Evolutionary conservation across 2,888 invertebrate species (phyloP).

Genomic region (Cecidostiba fungosa): DNA sequence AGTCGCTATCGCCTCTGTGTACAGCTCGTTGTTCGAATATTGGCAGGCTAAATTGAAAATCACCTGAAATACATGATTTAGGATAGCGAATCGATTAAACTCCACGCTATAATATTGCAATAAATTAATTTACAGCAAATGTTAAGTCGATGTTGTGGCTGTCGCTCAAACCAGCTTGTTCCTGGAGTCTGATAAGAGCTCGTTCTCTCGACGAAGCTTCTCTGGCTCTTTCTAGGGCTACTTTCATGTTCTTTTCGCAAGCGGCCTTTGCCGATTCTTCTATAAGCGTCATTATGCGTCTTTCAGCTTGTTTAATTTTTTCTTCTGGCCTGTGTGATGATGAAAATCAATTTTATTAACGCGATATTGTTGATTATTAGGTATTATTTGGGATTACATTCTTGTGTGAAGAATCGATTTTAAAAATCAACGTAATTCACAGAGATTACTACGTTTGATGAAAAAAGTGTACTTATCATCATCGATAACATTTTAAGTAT

Average conservation of each 20-base stretch:
- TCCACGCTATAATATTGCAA: too few species aligned
- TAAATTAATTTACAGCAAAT: conserved; percentile 87
- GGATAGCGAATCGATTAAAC: too few species aligned
- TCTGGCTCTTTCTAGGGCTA: conserved; percentile 94
- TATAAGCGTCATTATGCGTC: conserved; percentile 92
- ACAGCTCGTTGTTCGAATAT: conserved; percentile 96
- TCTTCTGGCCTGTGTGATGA: conserved; percentile 90
- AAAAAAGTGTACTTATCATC: too few species aligned
- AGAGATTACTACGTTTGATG: too few species aligned
- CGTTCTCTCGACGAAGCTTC: conserved; percentile 97
- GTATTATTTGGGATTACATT: too few species aligned
- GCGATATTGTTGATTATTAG: background rate
- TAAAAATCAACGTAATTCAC: too few species aligned
- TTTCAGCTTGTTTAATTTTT: conserved; percentile 93
- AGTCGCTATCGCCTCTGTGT: conserved; percentile 96
- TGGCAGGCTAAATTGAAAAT: conserved; percentile 97
- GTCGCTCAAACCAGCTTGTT: conserved; percentile 94
- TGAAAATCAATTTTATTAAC: background rate
- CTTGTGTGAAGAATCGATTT: too few species aligned
- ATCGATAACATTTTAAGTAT: too few species aligned
- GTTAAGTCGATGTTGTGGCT: conserved; percentile 97
- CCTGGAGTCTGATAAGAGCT: conserved; percentile 93
- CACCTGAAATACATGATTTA: conserved; percentile 83
- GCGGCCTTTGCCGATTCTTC: conserved; percentile 93
- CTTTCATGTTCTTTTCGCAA: conserved; percentile 83